Evolutionary conservation across 1,140 invertebrate species (phyloP), one percentile per base, ranked within the genome.

Genomic region (Bathynomus jamesi): DNA sequence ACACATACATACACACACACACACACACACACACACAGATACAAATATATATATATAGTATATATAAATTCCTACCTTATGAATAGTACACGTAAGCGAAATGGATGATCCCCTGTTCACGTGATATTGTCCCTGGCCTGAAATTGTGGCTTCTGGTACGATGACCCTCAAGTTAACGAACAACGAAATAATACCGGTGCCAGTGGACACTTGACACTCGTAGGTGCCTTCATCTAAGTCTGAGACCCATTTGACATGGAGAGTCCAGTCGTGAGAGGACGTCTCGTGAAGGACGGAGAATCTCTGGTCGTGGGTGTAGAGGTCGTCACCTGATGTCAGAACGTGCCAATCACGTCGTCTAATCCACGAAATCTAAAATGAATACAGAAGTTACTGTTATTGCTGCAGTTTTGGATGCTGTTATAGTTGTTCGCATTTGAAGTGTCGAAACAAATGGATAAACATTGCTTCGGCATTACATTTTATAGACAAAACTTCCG

Each of bases 231-330:
- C 92, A 85, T 96, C 94, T 78, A 90, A 86, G 78, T 90, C 90
- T 82, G 93, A 90, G 70, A 95, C 92, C 83, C 92, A 96, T 84
- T 94, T 94, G 80, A 97, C 95, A 83, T 95, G 90, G 76, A 97
- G 85, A 65, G 91, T 94, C 94, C 94, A 97, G 82, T 92, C 90
- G 76, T 91, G 88, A 8, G 87, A 87, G 64, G 88, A 87, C 7
- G 75, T 75, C 75, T 91, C 88, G 81, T 91, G 89, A 53, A 90
- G 82, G 29, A 90, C 89, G 82, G 89, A 90, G 81, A 95, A 95
- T 74, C 93, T 85, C 81, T 93, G 92, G 83, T 96, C 93, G 82
- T 92, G 94, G 74, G 93, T 95, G 83, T 93, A 96, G 61, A 91
- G 90, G 81, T 91, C 90, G 80, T 91, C 86, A 0, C 92, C 93